Evolutionary conservation across 1,140 invertebrate genomes (phyloP).

Genomic region (Cydia splendana): DNA sequence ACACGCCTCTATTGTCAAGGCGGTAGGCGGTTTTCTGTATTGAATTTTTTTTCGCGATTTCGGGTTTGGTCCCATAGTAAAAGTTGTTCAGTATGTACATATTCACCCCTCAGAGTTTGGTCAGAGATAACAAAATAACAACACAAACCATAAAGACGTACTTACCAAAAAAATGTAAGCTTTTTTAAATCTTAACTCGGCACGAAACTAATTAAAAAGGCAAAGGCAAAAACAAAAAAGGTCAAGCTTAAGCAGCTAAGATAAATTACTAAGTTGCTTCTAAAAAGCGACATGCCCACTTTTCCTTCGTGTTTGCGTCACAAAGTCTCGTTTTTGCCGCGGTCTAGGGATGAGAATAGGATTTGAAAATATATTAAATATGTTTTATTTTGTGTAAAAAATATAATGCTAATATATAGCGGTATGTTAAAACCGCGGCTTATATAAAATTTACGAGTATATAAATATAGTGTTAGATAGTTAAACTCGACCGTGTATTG

Average conservation of each 20-base stretch:
- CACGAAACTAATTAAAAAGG: constrained; percentile 50
- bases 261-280: constrained; percentile 51
- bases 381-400: no score
- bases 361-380: not conserved
- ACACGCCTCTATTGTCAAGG: no score
- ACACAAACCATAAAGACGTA: not conserved
- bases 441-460: no score
- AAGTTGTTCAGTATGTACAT: no score
- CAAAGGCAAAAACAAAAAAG: constrained; percentile 45
- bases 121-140: not conserved
- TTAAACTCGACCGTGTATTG: no score
- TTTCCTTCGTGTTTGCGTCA: constrained; percentile 33
- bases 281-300: constrained; percentile 39
- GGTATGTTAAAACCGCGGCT: no score
- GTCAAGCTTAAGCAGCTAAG: constrained; percentile 45
- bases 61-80: no score
- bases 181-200: constrained; percentile 44
- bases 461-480: no score
- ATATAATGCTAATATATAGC: no score
- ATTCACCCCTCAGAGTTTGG: no score
- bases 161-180: constrained; percentile 38
- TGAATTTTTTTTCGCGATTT: no score
- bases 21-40: no score
- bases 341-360: not conserved
- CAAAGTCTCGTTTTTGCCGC: constrained; percentile 27